These are phyloP conservation scores for Saccostrea cuccullata DNA, from an alignment of 1,140 invertebrate genomes.

Conservation along the genomic window DNA sequence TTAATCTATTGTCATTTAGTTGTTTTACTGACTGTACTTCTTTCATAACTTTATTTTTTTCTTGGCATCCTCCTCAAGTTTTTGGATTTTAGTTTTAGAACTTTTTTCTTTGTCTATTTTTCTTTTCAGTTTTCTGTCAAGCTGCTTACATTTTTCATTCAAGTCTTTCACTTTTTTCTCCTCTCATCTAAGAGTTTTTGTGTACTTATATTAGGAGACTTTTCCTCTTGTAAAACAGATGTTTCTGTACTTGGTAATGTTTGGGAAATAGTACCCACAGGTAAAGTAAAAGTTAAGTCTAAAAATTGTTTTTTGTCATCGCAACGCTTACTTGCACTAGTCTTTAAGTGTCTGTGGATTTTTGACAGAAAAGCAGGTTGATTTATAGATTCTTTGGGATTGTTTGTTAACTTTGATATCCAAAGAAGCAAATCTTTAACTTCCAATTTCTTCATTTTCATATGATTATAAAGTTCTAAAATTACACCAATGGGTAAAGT, in stretches of 20 bases:
- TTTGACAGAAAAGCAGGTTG: constrained; percentile 10
- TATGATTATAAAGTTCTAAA: too few relatives aligned
- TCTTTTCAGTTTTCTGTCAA: constrained; percentile 34
- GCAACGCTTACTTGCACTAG: neutral
- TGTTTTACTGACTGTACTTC: neutral
- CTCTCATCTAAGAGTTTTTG: neutral
- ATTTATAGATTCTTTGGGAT: constrained; percentile 2
- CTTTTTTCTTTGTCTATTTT: neutral
- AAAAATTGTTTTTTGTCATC: constrained; percentile 32
- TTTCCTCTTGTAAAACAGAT: constrained; percentile 1
- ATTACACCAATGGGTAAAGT: neutral
- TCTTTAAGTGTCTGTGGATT: constrained; percentile 34
- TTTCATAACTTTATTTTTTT: neutral
- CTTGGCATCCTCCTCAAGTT: neutral
- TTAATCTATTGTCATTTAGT: too few relatives aligned
- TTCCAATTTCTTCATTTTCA: too few relatives aligned
- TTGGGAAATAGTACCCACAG: neutral
- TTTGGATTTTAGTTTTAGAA: neutral
- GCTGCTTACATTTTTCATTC: constrained; percentile 6
- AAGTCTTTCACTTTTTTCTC: constrained; percentile 28
- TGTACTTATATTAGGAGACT: neutral
- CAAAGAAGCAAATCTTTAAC: neutral
- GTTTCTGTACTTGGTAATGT: neutral
- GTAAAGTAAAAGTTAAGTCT: neutral
- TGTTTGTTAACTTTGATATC: constrained; percentile 23